phyloP scores from a whole-genome alignment of 1,140 invertebrate species.

The Hycleus phaleratus region DNA sequence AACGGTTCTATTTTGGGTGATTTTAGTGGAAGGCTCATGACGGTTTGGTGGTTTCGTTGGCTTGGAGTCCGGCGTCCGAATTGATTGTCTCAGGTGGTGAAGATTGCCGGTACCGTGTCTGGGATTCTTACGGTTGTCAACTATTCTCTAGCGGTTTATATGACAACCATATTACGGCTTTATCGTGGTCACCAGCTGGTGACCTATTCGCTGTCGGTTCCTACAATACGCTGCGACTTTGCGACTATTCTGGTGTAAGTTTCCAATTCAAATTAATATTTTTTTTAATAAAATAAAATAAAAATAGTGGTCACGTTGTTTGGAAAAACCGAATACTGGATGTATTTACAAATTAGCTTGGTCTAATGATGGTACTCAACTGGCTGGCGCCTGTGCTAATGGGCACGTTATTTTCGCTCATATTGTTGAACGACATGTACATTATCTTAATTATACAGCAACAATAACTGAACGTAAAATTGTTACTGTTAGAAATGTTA shows the following conservation, averaged over 20 bases:
- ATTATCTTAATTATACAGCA: constrained; percentile 34
- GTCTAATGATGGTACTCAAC: constrained; percentile 93
- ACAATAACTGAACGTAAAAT: constrained; percentile 68
- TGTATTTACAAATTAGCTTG: constrained; percentile 83
- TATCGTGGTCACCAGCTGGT: constrained; percentile 86
- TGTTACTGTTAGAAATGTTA: constrained; percentile 77
- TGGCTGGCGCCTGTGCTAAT: constrained; percentile 86
- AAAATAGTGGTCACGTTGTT: constrained; percentile 84
- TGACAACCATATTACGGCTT: constrained; percentile 84
- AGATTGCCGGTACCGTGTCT: constrained; percentile 92
- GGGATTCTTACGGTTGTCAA: constrained; percentile 84
- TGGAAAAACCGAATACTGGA: constrained; percentile 79
- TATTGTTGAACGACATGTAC: constrained; percentile 66
- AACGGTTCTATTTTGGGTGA: constrained; percentile 14
- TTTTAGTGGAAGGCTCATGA: constrained; percentile 95
- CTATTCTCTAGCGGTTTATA: constrained; percentile 75
- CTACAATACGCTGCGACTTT: constrained; percentile 86
- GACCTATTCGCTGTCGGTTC: constrained; percentile 88
- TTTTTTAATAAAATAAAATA: neutral
- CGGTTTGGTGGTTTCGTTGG: constrained; percentile 76
- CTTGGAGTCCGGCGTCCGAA: constrained; percentile 83
- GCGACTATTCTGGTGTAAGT: constrained; percentile 82
- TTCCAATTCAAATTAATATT: neutral
- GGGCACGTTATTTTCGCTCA: constrained; percentile 86
- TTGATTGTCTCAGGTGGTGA: constrained; percentile 90